Evolutionary conservation across 2,113 vertebrate genomes (phyloP).

Genomic region (Gnathonemus echidnorhynchus): DNA sequence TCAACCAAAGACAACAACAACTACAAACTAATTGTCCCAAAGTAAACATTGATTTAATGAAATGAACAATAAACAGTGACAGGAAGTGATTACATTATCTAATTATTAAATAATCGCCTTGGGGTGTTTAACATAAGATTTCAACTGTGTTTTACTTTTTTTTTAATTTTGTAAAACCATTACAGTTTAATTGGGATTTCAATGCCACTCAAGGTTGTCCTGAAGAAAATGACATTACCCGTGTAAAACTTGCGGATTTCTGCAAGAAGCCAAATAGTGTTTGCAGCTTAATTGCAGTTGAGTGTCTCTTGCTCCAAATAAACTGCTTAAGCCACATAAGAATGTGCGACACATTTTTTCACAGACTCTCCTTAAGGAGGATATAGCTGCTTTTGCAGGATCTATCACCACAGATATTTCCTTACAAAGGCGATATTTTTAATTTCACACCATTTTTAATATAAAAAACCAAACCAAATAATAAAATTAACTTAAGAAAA

Average conservation of each 20-base stretch:
- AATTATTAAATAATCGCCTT: constrained; percentile 13
- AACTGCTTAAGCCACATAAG: neutral
- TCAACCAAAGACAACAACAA: constrained; percentile 6
- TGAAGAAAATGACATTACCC: neutral
- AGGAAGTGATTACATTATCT: constrained; percentile 9
- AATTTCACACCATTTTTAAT: constrained; percentile 7
- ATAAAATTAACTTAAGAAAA: neutral
- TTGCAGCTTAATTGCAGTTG: neutral
- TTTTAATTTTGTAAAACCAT: constrained; percentile 5
- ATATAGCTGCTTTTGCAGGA: neutral
- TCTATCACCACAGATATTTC: neutral
- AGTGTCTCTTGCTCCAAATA: neutral
- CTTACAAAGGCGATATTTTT: constrained; percentile 6
- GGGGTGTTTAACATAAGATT: constrained; percentile 14
- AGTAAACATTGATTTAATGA: constrained; percentile 20
- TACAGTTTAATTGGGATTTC: neutral
- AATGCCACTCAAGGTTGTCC: constrained; percentile 15
- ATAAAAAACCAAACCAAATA: neutral
- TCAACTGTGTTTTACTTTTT: constrained; percentile 12
- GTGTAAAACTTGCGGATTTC: neutral
- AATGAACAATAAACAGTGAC: constrained; percentile 18
- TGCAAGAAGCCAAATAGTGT: neutral
- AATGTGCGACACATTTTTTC: neutral
- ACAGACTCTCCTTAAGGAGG: neutral
- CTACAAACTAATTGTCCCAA: constrained; percentile 8